Conservation (phyloP, 2,888 invertebrate species). For the Microplitis manilae region DNA sequence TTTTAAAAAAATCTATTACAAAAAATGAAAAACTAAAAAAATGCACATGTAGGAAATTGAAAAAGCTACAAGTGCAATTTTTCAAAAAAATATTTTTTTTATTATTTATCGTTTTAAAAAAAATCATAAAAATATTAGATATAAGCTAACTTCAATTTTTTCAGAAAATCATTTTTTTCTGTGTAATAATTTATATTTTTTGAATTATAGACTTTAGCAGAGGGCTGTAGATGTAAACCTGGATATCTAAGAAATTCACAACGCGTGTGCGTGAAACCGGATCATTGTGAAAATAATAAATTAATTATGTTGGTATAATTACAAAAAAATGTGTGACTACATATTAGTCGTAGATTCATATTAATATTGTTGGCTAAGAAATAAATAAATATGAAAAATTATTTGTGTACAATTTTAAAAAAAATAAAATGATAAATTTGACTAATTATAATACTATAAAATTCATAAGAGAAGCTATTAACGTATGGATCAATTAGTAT, state of each 20-base stretch:
- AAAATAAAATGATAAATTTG: neutral
- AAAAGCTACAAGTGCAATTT: too few species aligned
- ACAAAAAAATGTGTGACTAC: neutral
- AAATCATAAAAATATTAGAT: too few species aligned
- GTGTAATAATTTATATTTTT: too few species aligned
- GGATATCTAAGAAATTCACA: neutral
- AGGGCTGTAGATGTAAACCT: neutral
- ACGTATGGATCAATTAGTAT: slow-evolving; percentile 40
- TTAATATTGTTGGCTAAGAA: neutral
- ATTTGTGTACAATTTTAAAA: too few species aligned
- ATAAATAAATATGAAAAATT: neutral
- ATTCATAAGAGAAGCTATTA: slow-evolving; percentile 38
- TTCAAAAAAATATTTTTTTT: too few species aligned
- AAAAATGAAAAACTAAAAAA: too few species aligned
- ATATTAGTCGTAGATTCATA: neutral
- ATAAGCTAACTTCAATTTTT: too few species aligned
- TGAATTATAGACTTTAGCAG: neutral
- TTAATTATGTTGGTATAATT: neutral
- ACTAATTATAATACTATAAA: neutral
- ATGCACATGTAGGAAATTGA: too few species aligned
- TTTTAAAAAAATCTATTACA: too few species aligned
- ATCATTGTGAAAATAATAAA: neutral
- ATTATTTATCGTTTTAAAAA: too few species aligned
- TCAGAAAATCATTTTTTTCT: too few species aligned
- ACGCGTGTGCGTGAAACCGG: neutral